Percentiles rank a stretch among this genome's conserved stretches.
phyloP scores from a whole-genome alignment of 2,797 vertebrate genomes.

The Eupleurogrammus muticus region DNA sequence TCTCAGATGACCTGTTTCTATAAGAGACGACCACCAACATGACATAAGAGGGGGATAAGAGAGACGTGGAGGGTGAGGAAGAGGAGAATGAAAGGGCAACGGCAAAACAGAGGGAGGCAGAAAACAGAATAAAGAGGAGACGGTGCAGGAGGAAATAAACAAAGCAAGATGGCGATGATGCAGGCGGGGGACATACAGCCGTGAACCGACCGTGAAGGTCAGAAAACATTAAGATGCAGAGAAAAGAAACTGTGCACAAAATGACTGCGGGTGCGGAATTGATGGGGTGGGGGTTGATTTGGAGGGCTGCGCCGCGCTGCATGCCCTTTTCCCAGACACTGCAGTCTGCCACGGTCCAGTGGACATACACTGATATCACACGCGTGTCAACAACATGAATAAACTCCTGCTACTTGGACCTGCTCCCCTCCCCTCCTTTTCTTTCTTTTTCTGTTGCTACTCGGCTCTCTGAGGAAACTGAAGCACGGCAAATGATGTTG shows the following conservation, averaged over 20 bases:
- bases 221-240: conserved; percentile 51
- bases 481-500: conserved; percentile 57
- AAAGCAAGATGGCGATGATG: conserved; percentile 4
- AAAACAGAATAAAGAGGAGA: conserved; percentile 25
- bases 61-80: conserved; percentile 50
- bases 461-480: conserved; percentile 41
- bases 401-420: conserved; percentile 82
- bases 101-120: conserved; percentile 10
- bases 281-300: conserved; percentile 42
- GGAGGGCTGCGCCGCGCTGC: conserved; percentile 27
- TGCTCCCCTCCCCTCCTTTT: conserved; percentile 32
- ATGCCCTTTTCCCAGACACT: conserved; percentile 77
- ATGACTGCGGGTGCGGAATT: conserved; percentile 44
- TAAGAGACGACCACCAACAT: conserved; percentile 68
- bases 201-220: conserved; percentile 38
- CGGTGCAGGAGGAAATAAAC: conserved; percentile 8
- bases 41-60: conserved; percentile 56
- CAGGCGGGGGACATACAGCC: neutral
- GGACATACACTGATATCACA: conserved; percentile 81
- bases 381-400: conserved; percentile 84
- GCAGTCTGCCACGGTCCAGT: conserved; percentile 79
- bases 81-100: conserved; percentile 19
- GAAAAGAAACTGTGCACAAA: conserved; percentile 49
- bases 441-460: conserved; percentile 14
- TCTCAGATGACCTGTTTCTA: conserved; percentile 83